phyloP scores from a whole-genome alignment of 1,140 invertebrate genomes.

The Rhysida immarginata region DNA sequence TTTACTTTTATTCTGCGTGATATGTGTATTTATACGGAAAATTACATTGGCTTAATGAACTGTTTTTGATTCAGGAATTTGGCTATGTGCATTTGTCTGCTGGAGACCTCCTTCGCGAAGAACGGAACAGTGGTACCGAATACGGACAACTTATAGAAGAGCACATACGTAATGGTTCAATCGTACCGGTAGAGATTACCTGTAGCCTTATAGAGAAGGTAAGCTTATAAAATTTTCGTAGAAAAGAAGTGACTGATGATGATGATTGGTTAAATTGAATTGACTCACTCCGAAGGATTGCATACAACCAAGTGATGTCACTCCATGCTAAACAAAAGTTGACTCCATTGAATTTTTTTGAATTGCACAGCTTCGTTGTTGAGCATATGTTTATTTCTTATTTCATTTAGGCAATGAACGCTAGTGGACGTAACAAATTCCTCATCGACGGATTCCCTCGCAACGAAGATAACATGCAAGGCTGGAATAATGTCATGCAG shows the following conservation, averaged over 20 bases:
- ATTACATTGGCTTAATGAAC: no score
- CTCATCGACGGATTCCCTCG: slow-evolving; percentile 97
- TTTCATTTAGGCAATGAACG: slow-evolving; percentile 50
- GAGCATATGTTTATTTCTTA: no score
- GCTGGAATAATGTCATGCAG: slow-evolving; percentile 77
- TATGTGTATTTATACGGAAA: no score
- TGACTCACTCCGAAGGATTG: no score
- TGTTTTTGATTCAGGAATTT: no score
- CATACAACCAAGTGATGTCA: no score
- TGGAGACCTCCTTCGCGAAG: slow-evolving; percentile 86
- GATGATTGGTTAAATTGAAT: no score
- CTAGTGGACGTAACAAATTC: slow-evolving; percentile 57
- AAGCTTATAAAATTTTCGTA: no score
- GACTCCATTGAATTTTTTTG: not conserved
- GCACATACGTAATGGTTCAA: slow-evolving; percentile 85
- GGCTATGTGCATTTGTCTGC: slow-evolving; percentile 94
- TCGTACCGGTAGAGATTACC: slow-evolving; percentile 97
- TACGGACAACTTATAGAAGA: slow-evolving; percentile 85
- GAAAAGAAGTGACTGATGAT: no score
- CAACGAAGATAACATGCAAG: slow-evolving; percentile 90
- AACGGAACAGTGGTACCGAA: slow-evolving; percentile 67
- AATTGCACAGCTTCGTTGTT: no score
- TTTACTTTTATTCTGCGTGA: no score
- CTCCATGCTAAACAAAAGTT: not conserved
- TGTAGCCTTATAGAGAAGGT: slow-evolving; percentile 75